Evolutionary conservation across 2,888 invertebrate genomes (phyloP).

Genomic region (Watsonalla binaria): DNA sequence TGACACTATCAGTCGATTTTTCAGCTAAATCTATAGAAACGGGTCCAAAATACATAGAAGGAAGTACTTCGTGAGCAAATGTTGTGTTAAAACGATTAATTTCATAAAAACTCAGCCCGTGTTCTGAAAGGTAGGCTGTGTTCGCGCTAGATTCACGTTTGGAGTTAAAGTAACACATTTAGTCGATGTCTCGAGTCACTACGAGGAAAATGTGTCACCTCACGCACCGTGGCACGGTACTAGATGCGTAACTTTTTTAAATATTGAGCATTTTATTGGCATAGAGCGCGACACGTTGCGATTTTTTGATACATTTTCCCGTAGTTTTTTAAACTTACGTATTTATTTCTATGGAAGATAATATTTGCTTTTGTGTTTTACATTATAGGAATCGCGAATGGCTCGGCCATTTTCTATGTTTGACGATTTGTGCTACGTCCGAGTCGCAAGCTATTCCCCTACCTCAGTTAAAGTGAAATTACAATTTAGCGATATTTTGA

Average conservation of each 20-base stretch:
- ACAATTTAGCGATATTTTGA: not conserved
- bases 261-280: constrained; percentile 67
- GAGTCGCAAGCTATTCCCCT: constrained; percentile 51
- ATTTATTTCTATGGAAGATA: constrained; percentile 76
- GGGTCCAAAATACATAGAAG: constrained; percentile 59
- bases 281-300: constrained; percentile 24
- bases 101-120: constrained; percentile 60
- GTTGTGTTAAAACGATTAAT: constrained; percentile 49
- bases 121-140: constrained; percentile 43
- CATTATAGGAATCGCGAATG: constrained; percentile 54
- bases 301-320: constrained; percentile 50
- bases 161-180: constrained; percentile 73
- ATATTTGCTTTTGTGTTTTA: constrained; percentile 68
- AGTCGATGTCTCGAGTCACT: constrained; percentile 72
- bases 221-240: constrained; percentile 34
- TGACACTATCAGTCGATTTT: constrained; percentile 54
- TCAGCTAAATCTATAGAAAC: constrained; percentile 63
- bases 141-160: constrained; percentile 50
- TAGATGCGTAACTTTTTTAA: constrained; percentile 31
- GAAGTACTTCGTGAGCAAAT: constrained; percentile 74
- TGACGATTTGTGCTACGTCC: constrained; percentile 63
- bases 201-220: constrained; percentile 55
- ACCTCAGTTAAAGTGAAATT: constrained; percentile 46
- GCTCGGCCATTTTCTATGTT: constrained; percentile 41
- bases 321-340: constrained; percentile 63